Evolutionary conservation across 2,888 invertebrate genomes (phyloP), one percentile per base, ranked within the genome.

Genomic region (Eristalis tenax): DNA sequence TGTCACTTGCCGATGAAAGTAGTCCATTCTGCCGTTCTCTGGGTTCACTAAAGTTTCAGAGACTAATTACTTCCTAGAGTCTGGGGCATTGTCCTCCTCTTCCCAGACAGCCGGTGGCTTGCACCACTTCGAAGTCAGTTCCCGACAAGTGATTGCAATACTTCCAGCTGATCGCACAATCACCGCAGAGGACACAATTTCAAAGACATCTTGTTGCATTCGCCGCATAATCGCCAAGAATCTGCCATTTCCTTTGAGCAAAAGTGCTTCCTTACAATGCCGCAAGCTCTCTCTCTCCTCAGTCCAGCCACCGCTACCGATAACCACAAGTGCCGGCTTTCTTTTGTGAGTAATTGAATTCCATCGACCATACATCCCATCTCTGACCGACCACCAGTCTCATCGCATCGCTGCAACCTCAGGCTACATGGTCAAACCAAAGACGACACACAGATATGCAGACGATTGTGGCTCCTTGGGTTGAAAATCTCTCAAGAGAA

Each of bases 401-500:
- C 26, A 4, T 26, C 26, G 2, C 26, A 8, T 2, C 11, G 5
- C 38, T 38, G 38, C 13, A 38, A 38, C 38, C 38, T 38, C 38
- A 38, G 38, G 38, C 38, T 13, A 15, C 43, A 43, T 4, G 50
- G 50, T 50, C 50, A 50, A 18, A 18, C 50, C 43, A n/a, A n/a
- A 15, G 43, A 43, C 43, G 43, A 43, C 43, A 43, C 50, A 50
- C 50, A 50, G 8, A 50, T n/a, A n/a, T 50, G 50, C 50, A 50
- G 18, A 50, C 43, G 50, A 50, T 50, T 50, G 18, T 50, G 50
- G 18, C 50, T 50, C 50, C 50, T 50, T 50, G 18, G 18, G 8
- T 50, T 11, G 59, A 63, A 32, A 75, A 38, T 50, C 65, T 75
- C 59, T 75, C 76, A 43, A 61, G 77, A 78, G 77, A 78, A 78